Evolutionary conservation across 2,888 invertebrate genomes (phyloP).

Genomic region (Muscina levida): DNA sequence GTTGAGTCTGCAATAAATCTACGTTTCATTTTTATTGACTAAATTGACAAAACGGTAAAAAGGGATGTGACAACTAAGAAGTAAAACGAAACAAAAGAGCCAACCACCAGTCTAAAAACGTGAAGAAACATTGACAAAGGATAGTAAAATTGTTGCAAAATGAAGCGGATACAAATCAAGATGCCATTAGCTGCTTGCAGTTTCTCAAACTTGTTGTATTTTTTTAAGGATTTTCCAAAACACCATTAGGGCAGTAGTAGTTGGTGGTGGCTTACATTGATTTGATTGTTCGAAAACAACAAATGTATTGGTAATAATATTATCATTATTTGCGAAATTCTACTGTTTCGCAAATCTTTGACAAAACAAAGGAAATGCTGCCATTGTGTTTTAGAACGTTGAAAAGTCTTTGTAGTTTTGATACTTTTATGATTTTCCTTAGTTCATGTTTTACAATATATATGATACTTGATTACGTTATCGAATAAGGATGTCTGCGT

Average conservation of each 20-base stretch:
- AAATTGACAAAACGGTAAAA: constrained; percentile 11
- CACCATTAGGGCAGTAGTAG: not conserved
- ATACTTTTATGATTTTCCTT: too few relatives aligned
- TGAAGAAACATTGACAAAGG: constrained; percentile 46
- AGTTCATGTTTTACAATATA: too few relatives aligned
- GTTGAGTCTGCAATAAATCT: constrained; percentile 40
- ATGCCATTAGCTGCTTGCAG: constrained; percentile 49
- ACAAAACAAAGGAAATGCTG: too few relatives aligned
- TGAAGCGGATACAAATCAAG: constrained; percentile 51
- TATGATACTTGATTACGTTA: too few relatives aligned
- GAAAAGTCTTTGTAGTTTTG: constrained; percentile 22
- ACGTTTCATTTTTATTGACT: constrained; percentile 34
- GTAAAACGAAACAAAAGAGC: not conserved
- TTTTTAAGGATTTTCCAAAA: too few relatives aligned
- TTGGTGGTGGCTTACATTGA: not conserved
- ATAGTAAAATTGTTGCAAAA: constrained; percentile 17
- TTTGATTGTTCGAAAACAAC: constrained; percentile 25
- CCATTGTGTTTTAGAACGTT: not conserved
- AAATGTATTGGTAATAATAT: constrained; percentile 45
- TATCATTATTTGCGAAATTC: constrained; percentile 53
- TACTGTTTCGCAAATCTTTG: constrained; percentile 26
- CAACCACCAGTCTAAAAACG: constrained; percentile 38
- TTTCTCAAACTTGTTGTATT: too few relatives aligned
- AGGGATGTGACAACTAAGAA: not conserved
- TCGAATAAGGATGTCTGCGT: too few relatives aligned